Base-by-base conservation (phyloP, 2,113 vertebrate genomes). In the Delphinapterus leucas region DNA sequence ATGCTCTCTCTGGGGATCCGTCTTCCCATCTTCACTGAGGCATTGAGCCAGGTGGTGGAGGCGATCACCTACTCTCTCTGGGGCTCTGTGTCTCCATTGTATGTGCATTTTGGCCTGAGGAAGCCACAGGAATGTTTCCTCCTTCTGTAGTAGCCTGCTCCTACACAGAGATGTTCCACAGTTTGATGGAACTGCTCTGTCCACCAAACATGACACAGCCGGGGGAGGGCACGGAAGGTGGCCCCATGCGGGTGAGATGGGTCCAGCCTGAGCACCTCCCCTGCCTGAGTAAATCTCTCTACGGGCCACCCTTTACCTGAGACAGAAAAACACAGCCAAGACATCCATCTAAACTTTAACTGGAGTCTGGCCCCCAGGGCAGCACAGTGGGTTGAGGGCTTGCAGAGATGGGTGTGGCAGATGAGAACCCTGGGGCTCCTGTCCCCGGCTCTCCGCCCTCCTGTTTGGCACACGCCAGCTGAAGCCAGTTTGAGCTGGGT, bases 201-300 rank as follows among this genome's bases (percentile, higher is more conserved):
- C 14, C 36, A 41, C n/a, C 2, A 1, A 61, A 61, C 0, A 1
- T 0, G 0, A 25, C 17, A 55, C 12, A 26, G 6, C 6, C 10
- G 8, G 63, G 18, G 2, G n/a, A 53, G 13, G 2, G 0, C 12
- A 7, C 3, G 8, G 73, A 33, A 68, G 13, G 53, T 3, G 0
- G 47, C 8, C 53, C 18, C 17, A 4, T 21, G 31, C 1, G 0
- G 18, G 1, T 5, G 14, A 23, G 21, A 38, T 0, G 47, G 20
- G n/a, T 60, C 47, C 14, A 33, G 31, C 21, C 88, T 44, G 20
- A 91, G 41, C 23, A 21, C 21, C 41, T 85, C 38, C 74, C 18
- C 20, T 15, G 33, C 55, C 65, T 84, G 41, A 33, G 49, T 12
- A 38, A 53, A 55, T 55, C 14, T 12, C 73, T 81, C n/a, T 55